These are phyloP conservation scores for Hylomyscus alleni DNA, from an alignment of 2,797 vertebrate species.

Conservation along the genomic window DNA sequence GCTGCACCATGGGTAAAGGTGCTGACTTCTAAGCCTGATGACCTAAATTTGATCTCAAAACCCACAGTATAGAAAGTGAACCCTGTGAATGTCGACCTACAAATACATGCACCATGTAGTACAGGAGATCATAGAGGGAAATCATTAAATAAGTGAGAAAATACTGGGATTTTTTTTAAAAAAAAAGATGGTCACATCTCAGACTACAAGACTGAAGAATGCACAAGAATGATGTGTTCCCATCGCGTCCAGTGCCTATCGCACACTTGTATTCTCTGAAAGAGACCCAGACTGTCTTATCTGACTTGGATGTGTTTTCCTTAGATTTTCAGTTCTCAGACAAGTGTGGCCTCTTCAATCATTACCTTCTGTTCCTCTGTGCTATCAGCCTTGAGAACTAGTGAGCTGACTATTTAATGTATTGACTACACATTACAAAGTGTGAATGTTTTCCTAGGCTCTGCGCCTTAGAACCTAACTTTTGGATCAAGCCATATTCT, in stretches of 20 bases:
- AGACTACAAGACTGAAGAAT: background rate
- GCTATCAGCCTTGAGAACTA: background rate
- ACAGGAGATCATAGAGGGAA: background rate
- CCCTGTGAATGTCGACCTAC: background rate
- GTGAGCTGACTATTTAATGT: background rate
- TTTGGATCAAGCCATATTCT: background rate
- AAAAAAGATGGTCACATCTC: background rate
- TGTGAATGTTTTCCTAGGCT: background rate
- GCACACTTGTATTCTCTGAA: background rate
- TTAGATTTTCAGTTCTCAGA: background rate
- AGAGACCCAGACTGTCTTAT: background rate
- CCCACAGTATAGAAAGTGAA: background rate
- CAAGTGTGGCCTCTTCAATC: background rate
- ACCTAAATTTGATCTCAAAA: background rate
- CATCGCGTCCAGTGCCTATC: background rate
- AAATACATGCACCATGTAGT: background rate
- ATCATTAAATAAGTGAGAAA: background rate
- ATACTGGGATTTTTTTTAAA: background rate
- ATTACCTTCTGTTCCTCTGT: constrained; percentile 21
- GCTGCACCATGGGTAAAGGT: background rate
- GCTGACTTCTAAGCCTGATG: background rate
- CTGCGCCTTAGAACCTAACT: background rate
- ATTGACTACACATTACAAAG: background rate
- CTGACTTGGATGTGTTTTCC: background rate
- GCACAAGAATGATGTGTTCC: background rate